Percentiles rank a stretch among this genome's conserved stretches.
Conservation (phyloP, 2,888 invertebrate genomes). For the Coecobrya sp. region DNA sequence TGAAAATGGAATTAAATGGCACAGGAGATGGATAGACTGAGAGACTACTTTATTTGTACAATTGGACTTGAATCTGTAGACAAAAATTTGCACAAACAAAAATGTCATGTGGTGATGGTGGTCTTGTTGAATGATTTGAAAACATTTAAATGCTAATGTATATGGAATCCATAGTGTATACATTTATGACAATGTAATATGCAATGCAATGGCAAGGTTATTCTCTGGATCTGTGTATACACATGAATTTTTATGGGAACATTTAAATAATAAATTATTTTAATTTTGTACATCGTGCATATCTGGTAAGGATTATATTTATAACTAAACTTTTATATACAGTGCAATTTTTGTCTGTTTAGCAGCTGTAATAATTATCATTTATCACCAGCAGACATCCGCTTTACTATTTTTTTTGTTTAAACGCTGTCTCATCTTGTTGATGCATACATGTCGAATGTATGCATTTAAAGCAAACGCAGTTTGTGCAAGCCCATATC, state of each 20-base stretch:
- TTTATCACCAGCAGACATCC: conserved; percentile 61
- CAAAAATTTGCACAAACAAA: neutral
- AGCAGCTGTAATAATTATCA: conserved; percentile 41
- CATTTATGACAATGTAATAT: neutral
- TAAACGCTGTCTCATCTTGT: neutral
- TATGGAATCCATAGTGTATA: neutral
- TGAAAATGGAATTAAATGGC: conserved; percentile 25
- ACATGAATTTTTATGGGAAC: conserved; percentile 13
- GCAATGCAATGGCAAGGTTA: conserved; percentile 23
- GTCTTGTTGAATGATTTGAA: conserved; percentile 2
- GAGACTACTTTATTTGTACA: neutral
- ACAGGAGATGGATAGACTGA: neutral
- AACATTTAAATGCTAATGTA: neutral
- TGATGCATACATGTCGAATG: neutral
- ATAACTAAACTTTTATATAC: conserved; percentile 1
- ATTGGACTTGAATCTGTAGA: neutral
- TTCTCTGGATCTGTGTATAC: neutral
- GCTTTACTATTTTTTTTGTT: conserved; percentile 39
- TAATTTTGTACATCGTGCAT: neutral
- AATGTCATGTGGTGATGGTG: neutral
- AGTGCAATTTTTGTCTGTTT: conserved; percentile 43
- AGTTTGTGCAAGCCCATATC: too few species aligned
- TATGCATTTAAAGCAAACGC: too few species aligned
- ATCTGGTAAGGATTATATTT: conserved; percentile 38
- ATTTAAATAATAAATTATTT: conserved; percentile 3